These are phyloP conservation scores for Myrmecobius fasciatus DNA, from an alignment of 2,113 vertebrate species.

Conservation along the genomic window DNA sequence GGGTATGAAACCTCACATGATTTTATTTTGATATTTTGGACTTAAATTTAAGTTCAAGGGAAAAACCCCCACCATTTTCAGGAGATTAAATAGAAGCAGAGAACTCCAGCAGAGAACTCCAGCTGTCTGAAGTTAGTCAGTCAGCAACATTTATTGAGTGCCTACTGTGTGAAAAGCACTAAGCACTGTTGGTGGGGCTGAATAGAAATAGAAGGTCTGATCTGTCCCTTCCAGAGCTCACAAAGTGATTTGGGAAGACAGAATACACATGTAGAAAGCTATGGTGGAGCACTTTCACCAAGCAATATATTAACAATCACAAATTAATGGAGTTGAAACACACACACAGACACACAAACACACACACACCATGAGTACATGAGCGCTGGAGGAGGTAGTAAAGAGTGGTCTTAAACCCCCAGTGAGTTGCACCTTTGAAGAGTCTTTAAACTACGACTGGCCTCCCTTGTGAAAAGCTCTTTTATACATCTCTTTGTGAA, in stretches of 20 bases:
- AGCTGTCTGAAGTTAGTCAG: background rate
- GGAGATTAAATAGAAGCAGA: background rate
- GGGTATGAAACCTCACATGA: background rate
- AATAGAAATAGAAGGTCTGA: rapidly evolving
- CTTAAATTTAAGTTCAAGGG: background rate
- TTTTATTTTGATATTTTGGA: background rate
- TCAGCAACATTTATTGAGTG: background rate
- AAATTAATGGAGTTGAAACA: too few relatives aligned
- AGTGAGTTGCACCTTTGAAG: rapidly evolving
- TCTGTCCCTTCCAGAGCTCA: background rate
- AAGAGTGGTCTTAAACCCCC: background rate
- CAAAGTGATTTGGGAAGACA: background rate
- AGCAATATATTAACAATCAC: too few relatives aligned
- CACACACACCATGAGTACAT: background rate
- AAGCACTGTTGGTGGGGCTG: too few relatives aligned
- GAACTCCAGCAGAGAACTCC: background rate
- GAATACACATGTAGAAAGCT: background rate
- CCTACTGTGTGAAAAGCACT: background rate
- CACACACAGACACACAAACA: background rate
- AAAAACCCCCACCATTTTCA: background rate
- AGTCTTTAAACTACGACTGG: background rate
- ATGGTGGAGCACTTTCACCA: background rate
- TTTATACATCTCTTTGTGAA: slow-evolving; percentile 32
- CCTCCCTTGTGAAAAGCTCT: background rate
- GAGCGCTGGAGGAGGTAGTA: rapidly evolving